These are phyloP conservation scores for Pristionchus entomophagus DNA, from an alignment of 2,888 invertebrate species.

Conservation along the genomic window DNA sequence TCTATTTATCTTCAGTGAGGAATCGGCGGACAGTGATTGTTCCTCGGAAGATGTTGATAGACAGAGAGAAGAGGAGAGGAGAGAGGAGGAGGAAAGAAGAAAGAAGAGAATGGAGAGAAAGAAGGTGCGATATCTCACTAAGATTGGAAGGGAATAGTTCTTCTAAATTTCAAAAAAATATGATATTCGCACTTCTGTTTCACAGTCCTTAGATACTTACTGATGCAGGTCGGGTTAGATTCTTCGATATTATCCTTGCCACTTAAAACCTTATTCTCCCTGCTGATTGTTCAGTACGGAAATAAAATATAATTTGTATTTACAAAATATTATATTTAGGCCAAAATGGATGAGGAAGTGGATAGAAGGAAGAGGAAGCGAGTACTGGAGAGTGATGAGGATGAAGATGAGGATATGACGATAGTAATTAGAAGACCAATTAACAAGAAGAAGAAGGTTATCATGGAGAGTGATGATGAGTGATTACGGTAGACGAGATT, in stretches of 20 bases:
- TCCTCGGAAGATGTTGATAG: constrained; percentile 20
- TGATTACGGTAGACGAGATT: no score
- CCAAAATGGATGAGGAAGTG: not conserved
- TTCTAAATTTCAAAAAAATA: not conserved
- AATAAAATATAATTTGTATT: not conserved
- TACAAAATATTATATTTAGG: not conserved
- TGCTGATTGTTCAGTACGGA: not conserved
- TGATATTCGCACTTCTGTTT: not conserved
- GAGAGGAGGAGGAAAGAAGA: constrained; percentile 10
- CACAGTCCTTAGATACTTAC: not conserved
- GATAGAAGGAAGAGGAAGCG: not conserved
- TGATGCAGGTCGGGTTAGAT: not conserved
- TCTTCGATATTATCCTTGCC: no score
- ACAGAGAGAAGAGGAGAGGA: not conserved
- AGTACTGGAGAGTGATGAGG: no score
- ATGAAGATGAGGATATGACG: no score
- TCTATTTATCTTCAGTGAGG: constrained; percentile 2
- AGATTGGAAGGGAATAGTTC: no score
- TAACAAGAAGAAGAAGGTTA: no score
- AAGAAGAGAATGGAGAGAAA: constrained; percentile 7
- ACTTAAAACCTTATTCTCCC: no score
- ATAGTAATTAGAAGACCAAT: no score
- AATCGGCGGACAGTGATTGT: not conserved
- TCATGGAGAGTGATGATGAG: no score
- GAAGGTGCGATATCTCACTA: not conserved